Evolutionary conservation across 2,888 invertebrate species (phyloP).

Genomic region (Eilema griseolum): DNA sequence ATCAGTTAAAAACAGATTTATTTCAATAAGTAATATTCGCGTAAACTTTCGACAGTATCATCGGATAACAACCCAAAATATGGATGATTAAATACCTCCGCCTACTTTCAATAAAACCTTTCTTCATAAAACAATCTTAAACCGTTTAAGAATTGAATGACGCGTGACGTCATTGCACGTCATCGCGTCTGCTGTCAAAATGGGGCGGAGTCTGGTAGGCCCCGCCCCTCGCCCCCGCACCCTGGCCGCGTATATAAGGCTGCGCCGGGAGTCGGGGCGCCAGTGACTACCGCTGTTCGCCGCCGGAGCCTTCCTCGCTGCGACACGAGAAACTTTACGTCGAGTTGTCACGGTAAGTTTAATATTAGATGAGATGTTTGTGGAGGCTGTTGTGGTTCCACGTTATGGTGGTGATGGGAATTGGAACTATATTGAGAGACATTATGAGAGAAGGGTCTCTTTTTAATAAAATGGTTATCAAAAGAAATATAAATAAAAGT

Average conservation of each 20-base stretch:
- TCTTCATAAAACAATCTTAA: not conserved
- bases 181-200: constrained; percentile 68
- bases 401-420: not conserved
- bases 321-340: constrained; percentile 71
- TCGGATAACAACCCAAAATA: not conserved
- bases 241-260: constrained; percentile 71
- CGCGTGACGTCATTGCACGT: constrained; percentile 63
- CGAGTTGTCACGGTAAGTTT: constrained; percentile 77
- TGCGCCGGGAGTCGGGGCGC: constrained; percentile 49
- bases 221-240: constrained; percentile 70
- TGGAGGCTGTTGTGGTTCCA: not conserved
- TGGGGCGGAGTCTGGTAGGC: constrained; percentile 73
- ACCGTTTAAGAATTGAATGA: constrained; percentile 17
- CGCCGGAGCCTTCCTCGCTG: constrained; percentile 54
- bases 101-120: not conserved
- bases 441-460: too few relatives aligned
- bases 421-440: too few relatives aligned
- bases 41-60: too few relatives aligned
- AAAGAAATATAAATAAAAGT: too few relatives aligned
- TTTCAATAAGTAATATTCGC: too few relatives aligned
- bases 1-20: too few relatives aligned
- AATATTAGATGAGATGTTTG: constrained; percentile 16
- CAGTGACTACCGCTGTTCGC: constrained; percentile 59
- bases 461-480: too few relatives aligned
- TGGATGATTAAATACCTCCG: not conserved